Evolutionary conservation across 2,888 invertebrate genomes (phyloP).

Genomic region (Brachyopa scutellaris): DNA sequence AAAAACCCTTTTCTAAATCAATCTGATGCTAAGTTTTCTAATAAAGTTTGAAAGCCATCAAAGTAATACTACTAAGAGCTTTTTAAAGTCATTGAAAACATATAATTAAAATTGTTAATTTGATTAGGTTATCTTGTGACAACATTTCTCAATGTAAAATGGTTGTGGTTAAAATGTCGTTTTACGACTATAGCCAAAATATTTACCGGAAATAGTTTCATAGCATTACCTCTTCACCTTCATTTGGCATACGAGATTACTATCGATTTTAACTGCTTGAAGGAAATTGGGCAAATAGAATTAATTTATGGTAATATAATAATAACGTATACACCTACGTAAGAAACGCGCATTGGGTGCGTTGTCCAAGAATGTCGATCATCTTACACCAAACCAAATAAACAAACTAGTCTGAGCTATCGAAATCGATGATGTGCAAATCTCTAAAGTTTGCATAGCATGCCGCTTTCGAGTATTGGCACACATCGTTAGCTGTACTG

Average conservation of each 20-base stretch:
- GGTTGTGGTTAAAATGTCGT: neutral
- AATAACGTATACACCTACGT: too few species aligned
- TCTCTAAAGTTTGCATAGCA: slow-evolving; percentile 6
- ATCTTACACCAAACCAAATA: slow-evolving; percentile 3
- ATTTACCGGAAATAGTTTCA: slow-evolving; percentile 10
- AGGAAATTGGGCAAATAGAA: neutral
- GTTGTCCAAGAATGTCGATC: slow-evolving; percentile 11
- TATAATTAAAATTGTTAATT: too few species aligned
- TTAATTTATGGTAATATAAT: neutral
- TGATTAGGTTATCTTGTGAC: too few species aligned
- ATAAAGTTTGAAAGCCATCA: too few species aligned
- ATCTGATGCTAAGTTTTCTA: too few species aligned
- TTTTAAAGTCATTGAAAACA: too few species aligned
- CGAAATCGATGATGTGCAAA: slow-evolving; percentile 30
- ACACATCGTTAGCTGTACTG: neutral
- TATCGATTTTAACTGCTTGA: too few species aligned
- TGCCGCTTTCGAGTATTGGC: neutral
- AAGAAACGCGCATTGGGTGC: too few species aligned
- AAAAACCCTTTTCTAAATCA: too few species aligned
- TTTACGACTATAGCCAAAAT: slow-evolving; percentile 1
- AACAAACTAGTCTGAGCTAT: neutral
- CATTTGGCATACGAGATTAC: neutral
- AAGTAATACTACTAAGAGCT: too few species aligned
- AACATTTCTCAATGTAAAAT: neutral
- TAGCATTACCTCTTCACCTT: slow-evolving; percentile 12